Percentiles rank a stretch among this genome's conserved stretches.
These are phyloP conservation scores for Canis aureus DNA, from an alignment of 2,113 vertebrate genomes.

Conservation along the genomic window DNA sequence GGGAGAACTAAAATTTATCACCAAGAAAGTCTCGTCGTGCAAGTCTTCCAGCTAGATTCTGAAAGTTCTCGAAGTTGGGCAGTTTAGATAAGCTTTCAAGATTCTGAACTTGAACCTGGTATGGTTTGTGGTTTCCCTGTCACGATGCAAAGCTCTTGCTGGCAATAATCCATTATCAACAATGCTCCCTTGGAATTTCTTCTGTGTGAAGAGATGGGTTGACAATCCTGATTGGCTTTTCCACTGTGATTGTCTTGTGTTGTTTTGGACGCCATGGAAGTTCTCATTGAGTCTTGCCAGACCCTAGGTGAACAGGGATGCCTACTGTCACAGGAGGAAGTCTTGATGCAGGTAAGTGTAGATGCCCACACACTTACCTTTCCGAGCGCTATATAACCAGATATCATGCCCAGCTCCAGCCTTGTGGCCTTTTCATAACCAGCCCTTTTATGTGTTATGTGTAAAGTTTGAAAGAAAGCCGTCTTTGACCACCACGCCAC, in stretches of 20 bases:
- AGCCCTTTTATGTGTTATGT: slow-evolving; percentile 25
- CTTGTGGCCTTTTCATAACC: background rate
- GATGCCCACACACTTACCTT: background rate
- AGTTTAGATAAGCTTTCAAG: background rate
- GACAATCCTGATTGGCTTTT: background rate
- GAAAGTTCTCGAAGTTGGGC: background rate
- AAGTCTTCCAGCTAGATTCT: background rate
- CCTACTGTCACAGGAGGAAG: background rate
- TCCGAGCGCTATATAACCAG: background rate
- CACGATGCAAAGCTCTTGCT: background rate
- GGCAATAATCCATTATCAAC: background rate
- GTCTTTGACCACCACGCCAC: slow-evolving; percentile 55
- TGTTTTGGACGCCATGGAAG: background rate
- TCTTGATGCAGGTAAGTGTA: background rate
- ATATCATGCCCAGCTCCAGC: background rate
- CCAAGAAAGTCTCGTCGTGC: background rate
- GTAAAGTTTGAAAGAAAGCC: slow-evolving; percentile 67
- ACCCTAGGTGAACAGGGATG: background rate
- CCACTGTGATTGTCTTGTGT: background rate
- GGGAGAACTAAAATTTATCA: background rate
- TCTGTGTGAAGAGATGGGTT: background rate
- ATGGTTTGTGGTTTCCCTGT: background rate
- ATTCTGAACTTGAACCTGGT: background rate
- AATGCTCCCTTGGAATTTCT: background rate
- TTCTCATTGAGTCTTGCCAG: background rate